These are phyloP conservation scores for Myotis findleyi DNA, from an alignment of 2,797 vertebrate species.

Conservation along the genomic window DNA sequence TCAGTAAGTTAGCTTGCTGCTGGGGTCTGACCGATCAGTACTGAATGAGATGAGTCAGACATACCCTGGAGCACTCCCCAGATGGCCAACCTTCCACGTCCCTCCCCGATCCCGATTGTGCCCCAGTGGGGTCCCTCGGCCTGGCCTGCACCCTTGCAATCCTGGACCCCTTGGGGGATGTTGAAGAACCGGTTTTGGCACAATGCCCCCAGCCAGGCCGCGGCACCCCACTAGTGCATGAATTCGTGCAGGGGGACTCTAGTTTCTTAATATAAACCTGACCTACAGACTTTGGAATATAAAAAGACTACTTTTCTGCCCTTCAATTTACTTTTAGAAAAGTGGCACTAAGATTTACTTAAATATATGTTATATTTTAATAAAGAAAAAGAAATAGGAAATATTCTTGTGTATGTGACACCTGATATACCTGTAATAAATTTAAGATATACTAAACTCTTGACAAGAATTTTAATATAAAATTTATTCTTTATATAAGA, in stretches of 20 bases:
- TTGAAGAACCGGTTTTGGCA: too few relatives aligned
- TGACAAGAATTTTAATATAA: conserved; percentile 51
- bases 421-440: conserved; percentile 55
- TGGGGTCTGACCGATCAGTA: too few relatives aligned
- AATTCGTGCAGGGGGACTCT: too few relatives aligned
- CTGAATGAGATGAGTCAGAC: too few relatives aligned
- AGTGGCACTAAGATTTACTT: conserved; percentile 23
- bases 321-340: conserved; percentile 51
- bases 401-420: background rate
- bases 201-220: accelerated
- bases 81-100: too few relatives aligned
- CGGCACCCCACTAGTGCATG: too few relatives aligned
- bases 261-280: conserved; percentile 39
- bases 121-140: too few relatives aligned
- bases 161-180: too few relatives aligned
- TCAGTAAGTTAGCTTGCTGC: too few relatives aligned
- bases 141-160: too few relatives aligned
- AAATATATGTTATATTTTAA: conserved; percentile 29
- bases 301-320: background rate
- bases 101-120: too few relatives aligned
- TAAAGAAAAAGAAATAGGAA: conserved; percentile 55
- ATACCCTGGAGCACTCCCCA: too few relatives aligned
- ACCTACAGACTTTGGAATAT: background rate
- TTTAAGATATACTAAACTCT: background rate
- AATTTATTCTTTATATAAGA: conserved; percentile 22